phyloP scores from a whole-genome alignment of 2,888 invertebrate species.

The Hemithea aestivaria region DNA sequence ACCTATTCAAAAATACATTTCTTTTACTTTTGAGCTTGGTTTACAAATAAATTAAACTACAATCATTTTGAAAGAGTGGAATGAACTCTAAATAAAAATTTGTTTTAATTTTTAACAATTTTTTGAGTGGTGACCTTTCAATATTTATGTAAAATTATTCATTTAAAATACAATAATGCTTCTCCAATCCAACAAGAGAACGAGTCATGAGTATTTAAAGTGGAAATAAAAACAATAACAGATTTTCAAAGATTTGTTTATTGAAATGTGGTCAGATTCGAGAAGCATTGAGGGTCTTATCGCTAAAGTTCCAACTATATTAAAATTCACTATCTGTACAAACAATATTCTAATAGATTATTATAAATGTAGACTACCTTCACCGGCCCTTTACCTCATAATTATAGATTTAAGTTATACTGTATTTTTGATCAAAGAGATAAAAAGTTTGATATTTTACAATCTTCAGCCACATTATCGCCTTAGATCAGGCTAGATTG shows the following conservation, averaged over 20 bases:
- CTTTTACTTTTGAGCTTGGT: no score
- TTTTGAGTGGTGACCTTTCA: constrained; percentile 11
- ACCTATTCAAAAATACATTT: background rate
- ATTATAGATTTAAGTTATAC: constrained; percentile 5
- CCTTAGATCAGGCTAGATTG: no score
- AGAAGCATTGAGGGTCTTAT: constrained; percentile 9
- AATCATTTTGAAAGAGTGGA: no score
- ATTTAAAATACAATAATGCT: constrained; percentile 17
- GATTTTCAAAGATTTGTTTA: no score
- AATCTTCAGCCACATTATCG: no score
- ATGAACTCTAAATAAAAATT: no score
- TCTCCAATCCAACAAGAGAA: constrained; percentile 9
- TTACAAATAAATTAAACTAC: no score
- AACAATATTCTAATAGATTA: constrained; percentile 19
- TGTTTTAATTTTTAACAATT: no score
- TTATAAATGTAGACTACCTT: constrained; percentile 12
- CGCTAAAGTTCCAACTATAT: constrained; percentile 20
- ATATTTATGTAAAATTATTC: constrained; percentile 9
- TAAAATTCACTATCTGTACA: constrained; percentile 33
- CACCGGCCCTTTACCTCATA: constrained; percentile 20
- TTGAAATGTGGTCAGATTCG: constrained; percentile 5
- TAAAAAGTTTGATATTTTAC: no score
- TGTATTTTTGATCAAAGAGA: background rate
- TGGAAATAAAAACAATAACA: background rate
- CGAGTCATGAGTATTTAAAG: background rate